Percentiles rank a stretch among this genome's conserved stretches.
These are phyloP conservation scores for Protonemura montana DNA, from an alignment of 2,888 invertebrate genomes.

Conservation along the genomic window DNA sequence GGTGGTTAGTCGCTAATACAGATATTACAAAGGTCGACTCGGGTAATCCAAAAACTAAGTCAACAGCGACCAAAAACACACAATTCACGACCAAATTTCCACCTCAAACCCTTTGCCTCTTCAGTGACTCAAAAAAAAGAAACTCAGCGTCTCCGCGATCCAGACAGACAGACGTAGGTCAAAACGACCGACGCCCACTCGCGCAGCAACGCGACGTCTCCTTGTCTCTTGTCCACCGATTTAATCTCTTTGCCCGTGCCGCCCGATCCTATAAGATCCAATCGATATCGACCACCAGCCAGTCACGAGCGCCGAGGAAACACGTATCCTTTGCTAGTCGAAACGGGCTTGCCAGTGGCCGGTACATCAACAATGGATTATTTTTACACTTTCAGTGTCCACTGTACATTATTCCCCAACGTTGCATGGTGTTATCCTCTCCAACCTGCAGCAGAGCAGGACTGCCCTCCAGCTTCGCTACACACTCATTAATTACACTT, in stretches of 20 bases:
- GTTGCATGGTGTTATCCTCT: background rate
- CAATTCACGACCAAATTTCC: too few species aligned
- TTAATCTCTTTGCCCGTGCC: background rate
- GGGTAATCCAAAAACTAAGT: too few species aligned
- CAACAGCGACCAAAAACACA: too few species aligned
- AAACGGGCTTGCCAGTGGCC: background rate
- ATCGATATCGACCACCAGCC: background rate
- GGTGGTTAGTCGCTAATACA: too few species aligned
- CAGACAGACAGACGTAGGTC: background rate
- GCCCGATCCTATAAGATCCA: background rate
- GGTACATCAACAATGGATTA: background rate
- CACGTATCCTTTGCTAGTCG: too few species aligned
- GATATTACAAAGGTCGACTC: too few species aligned
- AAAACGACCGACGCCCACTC: background rate
- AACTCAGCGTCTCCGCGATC: too few species aligned
- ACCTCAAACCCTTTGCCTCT: too few species aligned
- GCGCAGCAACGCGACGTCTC: background rate
- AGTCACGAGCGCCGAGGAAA: background rate
- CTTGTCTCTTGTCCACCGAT: background rate
- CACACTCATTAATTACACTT: too few species aligned
- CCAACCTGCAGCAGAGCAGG: too few species aligned
- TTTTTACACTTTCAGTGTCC: background rate
- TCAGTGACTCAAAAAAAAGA: too few species aligned
- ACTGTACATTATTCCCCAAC: background rate
- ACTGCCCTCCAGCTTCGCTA: too few species aligned